A percentile compares a stretch with the other conserved stretches of the same genome.
phyloP scores from a whole-genome alignment of 2,797 vertebrate species.

The Mormyrops boulengeri region DNA sequence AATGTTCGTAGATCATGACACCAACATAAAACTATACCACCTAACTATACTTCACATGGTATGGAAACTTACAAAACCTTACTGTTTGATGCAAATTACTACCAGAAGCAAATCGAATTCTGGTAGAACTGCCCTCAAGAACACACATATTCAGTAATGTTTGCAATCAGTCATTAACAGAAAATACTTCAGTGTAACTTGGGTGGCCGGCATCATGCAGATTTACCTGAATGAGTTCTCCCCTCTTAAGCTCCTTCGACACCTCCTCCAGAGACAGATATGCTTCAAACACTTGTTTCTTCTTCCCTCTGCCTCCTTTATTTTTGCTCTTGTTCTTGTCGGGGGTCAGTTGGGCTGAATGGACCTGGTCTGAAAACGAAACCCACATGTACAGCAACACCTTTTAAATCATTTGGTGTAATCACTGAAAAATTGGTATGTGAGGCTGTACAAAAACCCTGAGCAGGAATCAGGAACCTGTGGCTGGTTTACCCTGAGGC shows the following conservation, averaged over 20 bases:
- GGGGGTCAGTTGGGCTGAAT: conserved; percentile 46
- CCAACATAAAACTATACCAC: neutral
- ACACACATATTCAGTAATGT: neutral
- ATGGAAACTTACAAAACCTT: neutral
- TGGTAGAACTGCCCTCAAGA: neutral
- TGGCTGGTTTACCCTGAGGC: conserved; percentile 40
- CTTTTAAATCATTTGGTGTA: neutral
- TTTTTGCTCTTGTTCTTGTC: conserved; percentile 62
- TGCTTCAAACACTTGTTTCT: conserved; percentile 79
- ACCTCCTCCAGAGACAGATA: conserved; percentile 79
- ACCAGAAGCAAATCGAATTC: neutral
- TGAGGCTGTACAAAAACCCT: neutral
- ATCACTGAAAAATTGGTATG: neutral
- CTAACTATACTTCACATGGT: neutral
- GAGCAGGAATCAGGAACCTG: neutral
- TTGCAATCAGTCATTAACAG: neutral
- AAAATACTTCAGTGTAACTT: neutral
- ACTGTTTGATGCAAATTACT: neutral
- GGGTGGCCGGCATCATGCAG: neutral
- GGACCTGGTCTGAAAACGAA: conserved; percentile 51
- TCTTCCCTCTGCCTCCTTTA: conserved; percentile 61
- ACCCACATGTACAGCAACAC: neutral
- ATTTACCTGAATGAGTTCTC: conserved; percentile 82
- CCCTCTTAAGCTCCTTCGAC: conserved; percentile 81
- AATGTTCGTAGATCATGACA: neutral